These are phyloP conservation scores for Aplochiton taeniatus DNA, from an alignment of 2,797 vertebrate genomes.

Conservation along the genomic window DNA sequence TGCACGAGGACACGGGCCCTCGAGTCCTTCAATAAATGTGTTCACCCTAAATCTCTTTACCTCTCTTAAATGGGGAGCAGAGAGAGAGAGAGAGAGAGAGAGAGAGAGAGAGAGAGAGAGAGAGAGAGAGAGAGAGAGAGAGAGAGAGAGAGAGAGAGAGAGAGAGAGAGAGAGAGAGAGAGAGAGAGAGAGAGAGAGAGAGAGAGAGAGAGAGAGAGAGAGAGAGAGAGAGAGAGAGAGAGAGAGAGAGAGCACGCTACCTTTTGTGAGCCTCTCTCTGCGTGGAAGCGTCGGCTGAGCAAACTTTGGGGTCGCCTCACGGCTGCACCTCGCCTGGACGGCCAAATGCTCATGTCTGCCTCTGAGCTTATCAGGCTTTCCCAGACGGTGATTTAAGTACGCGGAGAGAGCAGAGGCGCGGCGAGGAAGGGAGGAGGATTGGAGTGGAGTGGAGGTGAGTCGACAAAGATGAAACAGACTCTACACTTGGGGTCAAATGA, in stretches of 20 bases:
- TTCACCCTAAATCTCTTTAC: constrained; percentile 43
- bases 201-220: background rate
- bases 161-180: constrained; percentile 28
- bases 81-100: constrained; percentile 1
- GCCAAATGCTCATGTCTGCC: constrained; percentile 62
- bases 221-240: constrained; percentile 12
- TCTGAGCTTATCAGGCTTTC: constrained; percentile 72
- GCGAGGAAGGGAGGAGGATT: constrained; percentile 44
- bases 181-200: constrained; percentile 21
- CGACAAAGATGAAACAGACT: constrained; percentile 63
- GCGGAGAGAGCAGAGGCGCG: constrained; percentile 45
- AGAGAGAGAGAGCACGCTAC: constrained; percentile 16
- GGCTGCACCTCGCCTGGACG: constrained; percentile 57
- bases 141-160: background rate
- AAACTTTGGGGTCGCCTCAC: constrained; percentile 52
- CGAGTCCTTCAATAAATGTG: constrained; percentile 47
- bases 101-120: constrained; percentile 2
- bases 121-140: background rate
- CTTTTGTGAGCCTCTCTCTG: constrained; percentile 34
- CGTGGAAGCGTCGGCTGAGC: constrained; percentile 42
- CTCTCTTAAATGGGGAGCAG: constrained; percentile 31
- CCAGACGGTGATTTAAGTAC: constrained; percentile 68
- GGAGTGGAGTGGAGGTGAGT: constrained; percentile 53
- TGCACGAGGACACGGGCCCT: constrained; percentile 54
- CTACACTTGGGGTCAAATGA: constrained; percentile 56